Evolutionary conservation across 2,113 vertebrate species (phyloP), one percentile per base, ranked within the genome.

Genomic region (Phrynosoma blainvillii): DNA sequence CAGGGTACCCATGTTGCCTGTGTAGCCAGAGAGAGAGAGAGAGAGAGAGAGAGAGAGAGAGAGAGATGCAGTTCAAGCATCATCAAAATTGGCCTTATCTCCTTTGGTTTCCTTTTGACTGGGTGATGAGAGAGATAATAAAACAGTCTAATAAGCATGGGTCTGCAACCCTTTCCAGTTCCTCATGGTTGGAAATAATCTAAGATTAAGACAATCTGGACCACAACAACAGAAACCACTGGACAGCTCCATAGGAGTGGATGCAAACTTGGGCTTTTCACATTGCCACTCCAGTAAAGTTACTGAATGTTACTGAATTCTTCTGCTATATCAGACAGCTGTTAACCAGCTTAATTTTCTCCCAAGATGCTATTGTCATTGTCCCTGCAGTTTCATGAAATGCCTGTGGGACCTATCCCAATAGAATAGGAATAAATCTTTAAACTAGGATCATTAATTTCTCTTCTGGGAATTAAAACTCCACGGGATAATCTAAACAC

Each of bases 401-500:
- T 81, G 85, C 52, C 85, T 42, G 66, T 73, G 68, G 68, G 68
- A 73, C 2, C 52, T 68, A 62, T 42, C 62, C 65, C 68, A 74
- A 65, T 74, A 25, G 12, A 77, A 77, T 12, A 16, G 36, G 56
- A 56, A 66, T 77, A n/a, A 56, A 13, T 81, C 79, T 74, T 74
- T 13, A 87, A n/a, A 62, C 56, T 36, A 80, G 23, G 16, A 40
- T 66, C 10, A 87, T 59, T 25, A 74, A 74, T 79, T 79, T 86
- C 76, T 84, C 5, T 6, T 84, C 83, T 54, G 77, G 42, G 66
- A 87, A 52, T 85, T 93, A 90, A 93, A 68, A 79, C 87, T 40
- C 75, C 25, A 32, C 77, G 79, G 79, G 21, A 12, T 89, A 89
- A 91, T 86, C 81, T 79, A 88, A 91, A 88, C 68, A 89, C 85